Evolutionary conservation across 2,888 invertebrate genomes (phyloP).

Genomic region (Sipunculus nudus): DNA sequence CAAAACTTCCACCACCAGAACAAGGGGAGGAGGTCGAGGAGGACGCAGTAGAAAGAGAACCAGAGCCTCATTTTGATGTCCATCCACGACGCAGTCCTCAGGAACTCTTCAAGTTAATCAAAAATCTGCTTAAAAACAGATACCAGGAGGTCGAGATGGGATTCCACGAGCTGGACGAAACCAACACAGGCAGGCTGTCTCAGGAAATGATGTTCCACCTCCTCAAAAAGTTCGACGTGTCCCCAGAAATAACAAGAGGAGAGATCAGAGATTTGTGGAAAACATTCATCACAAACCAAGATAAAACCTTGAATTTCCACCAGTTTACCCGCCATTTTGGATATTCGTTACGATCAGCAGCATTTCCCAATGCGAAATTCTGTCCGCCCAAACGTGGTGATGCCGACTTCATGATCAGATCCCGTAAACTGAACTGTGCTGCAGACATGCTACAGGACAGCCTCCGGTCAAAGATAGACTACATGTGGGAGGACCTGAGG

Average conservation of each 20-base stretch:
- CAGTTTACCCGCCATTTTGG: conserved; percentile 66
- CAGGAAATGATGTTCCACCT: conserved; percentile 64
- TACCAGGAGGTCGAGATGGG: conserved; percentile 57
- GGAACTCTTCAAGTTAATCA: conserved; percentile 44
- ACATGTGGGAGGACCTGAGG: conserved; percentile 64
- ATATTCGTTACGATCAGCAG: conserved; percentile 59
- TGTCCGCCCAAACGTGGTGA: conserved; percentile 63
- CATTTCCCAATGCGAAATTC: conserved; percentile 64
- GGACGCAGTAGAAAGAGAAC: too few species aligned
- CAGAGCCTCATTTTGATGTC: too few species aligned
- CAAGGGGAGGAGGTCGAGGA: neutral
- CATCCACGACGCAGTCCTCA: conserved; percentile 17
- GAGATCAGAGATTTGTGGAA: conserved; percentile 65
- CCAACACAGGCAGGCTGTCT: conserved; percentile 58
- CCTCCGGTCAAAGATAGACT: conserved; percentile 65
- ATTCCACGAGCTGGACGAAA: conserved; percentile 61
- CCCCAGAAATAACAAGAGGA: conserved; percentile 59
- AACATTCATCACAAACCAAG: conserved; percentile 64
- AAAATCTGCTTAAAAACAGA: conserved; percentile 50
- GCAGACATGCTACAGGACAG: conserved; percentile 63
- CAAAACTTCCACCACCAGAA: neutral
- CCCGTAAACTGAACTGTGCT: conserved; percentile 64
- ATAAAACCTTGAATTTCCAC: conserved; percentile 61
- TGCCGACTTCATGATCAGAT: conserved; percentile 62
- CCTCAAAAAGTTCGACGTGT: conserved; percentile 52